A percentile compares a stretch with the other conserved stretches of the same genome.
These are phyloP conservation scores for Microvelia longipes DNA, from an alignment of 1,140 invertebrate genomes.

Conservation along the genomic window DNA sequence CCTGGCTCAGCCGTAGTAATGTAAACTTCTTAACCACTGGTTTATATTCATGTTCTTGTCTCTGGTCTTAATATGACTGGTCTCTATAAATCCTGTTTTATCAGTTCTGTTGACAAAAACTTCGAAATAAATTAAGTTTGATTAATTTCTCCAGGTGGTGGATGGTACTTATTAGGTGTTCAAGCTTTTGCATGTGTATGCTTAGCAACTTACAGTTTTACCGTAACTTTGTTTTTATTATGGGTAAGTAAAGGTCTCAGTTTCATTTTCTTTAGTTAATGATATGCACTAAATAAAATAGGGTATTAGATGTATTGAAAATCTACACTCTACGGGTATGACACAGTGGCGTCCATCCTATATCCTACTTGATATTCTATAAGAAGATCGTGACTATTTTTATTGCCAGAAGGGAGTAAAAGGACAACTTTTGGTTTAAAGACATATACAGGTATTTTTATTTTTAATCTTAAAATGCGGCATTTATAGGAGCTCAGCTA, in stretches of 20 bases:
- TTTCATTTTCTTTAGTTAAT: not conserved
- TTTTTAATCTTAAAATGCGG: no score
- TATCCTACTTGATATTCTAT: no score
- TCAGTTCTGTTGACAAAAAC: no score
- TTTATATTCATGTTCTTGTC: no score
- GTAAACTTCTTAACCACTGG: no score
- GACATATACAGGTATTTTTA: no score
- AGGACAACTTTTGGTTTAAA: not conserved
- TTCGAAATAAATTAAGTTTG: no score
- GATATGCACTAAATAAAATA: not conserved
- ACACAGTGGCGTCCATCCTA: not conserved
- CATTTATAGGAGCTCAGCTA: no score
- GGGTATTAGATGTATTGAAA: not conserved
- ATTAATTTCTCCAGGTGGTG: slow-evolving; percentile 65
- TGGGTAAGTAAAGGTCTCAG: slow-evolving; percentile 33
- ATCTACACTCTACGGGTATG: not conserved
- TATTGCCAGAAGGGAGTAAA: not conserved
- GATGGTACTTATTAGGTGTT: slow-evolving; percentile 69
- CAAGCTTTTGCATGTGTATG: slow-evolving; percentile 56
- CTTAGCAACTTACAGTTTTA: slow-evolving; percentile 53
- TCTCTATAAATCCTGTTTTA: no score
- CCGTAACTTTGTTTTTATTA: slow-evolving; percentile 48
- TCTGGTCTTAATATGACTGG: no score
- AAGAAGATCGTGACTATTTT: not conserved
- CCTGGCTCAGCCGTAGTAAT: no score